phyloP scores from a whole-genome alignment of 30 jellyfish, hydroid and myxozoan genomes.

The Pelagia noctiluca region DNA sequence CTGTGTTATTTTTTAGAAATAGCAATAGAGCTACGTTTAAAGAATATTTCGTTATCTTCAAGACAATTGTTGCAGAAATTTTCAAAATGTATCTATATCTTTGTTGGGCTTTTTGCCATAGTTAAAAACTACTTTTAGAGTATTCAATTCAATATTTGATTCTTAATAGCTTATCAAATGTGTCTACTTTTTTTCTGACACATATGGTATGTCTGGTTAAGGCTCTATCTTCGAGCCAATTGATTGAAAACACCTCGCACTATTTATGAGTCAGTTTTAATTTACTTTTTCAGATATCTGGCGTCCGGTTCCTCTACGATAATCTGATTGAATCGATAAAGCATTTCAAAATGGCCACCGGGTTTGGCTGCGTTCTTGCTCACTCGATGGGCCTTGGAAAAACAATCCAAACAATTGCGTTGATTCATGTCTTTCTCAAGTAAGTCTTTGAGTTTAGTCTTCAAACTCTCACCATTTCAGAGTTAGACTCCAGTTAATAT shows the following conservation, averaged over 20 bases:
- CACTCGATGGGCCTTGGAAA: conserved; percentile 99
- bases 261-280: neutral
- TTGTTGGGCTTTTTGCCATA: no score
- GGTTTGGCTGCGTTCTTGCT: conserved; percentile 96
- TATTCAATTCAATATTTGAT: neutral
- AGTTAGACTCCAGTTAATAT: no score
- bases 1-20: no score
- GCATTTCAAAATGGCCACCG: conserved; percentile 54
- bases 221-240: neutral
- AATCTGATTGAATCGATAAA: conserved; percentile 84
- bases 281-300: conserved; percentile 68
- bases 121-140: no score
- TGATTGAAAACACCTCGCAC: neutral
- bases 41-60: no score
- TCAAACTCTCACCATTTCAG: no score
- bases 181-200: neutral
- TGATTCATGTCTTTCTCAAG: conserved; percentile 84
- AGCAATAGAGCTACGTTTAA: no score
- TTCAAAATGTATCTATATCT: no score
- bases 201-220: neutral
- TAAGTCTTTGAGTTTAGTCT: conserved; percentile 11
- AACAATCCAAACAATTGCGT: conserved; percentile 90
- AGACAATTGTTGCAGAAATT: no score
- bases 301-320: conserved; percentile 89
- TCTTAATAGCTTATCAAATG: neutral